phyloP scores from a whole-genome alignment of 2,797 vertebrate species.

The Sebastiscus tertius region DNA sequence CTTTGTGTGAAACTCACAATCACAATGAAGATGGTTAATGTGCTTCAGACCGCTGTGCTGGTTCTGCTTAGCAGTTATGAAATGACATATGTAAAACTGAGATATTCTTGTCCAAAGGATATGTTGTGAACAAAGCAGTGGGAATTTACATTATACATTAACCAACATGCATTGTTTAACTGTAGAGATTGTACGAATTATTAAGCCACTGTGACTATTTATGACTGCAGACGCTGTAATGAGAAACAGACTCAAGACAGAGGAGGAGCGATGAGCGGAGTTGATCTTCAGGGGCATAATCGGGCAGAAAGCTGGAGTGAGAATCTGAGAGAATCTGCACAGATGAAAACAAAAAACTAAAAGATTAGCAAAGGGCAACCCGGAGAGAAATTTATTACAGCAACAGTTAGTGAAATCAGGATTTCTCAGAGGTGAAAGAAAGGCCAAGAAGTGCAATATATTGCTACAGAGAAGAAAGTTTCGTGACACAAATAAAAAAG shows the following conservation, averaged over 20 bases:
- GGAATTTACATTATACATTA: slow-evolving; percentile 33
- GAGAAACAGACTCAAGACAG: slow-evolving; percentile 7
- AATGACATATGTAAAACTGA: not conserved
- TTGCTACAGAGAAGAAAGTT: not conserved
- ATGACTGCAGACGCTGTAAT: slow-evolving; percentile 13
- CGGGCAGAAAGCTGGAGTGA: not conserved
- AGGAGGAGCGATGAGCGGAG: slow-evolving; percentile 41
- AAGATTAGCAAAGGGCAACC: not conserved
- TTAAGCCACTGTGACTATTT: slow-evolving; percentile 12
- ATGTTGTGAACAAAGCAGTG: no score
- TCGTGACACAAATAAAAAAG: not conserved
- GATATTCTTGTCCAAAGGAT: not conserved
- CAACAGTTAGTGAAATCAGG: not conserved
- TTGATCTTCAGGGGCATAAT: not conserved
- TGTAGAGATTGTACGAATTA: not conserved
- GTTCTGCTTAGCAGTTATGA: not conserved
- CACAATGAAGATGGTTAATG: not conserved
- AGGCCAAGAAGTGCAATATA: not conserved
- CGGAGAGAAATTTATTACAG: not conserved
- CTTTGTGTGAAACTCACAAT: not conserved
- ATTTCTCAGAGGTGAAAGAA: not conserved
- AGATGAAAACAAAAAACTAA: not conserved
- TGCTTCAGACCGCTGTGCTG: not conserved
- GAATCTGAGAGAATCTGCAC: not conserved
- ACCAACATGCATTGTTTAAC: not conserved